Evolutionary conservation across 2,888 invertebrate genomes (phyloP).

Genomic region (Nudaria mundana): DNA sequence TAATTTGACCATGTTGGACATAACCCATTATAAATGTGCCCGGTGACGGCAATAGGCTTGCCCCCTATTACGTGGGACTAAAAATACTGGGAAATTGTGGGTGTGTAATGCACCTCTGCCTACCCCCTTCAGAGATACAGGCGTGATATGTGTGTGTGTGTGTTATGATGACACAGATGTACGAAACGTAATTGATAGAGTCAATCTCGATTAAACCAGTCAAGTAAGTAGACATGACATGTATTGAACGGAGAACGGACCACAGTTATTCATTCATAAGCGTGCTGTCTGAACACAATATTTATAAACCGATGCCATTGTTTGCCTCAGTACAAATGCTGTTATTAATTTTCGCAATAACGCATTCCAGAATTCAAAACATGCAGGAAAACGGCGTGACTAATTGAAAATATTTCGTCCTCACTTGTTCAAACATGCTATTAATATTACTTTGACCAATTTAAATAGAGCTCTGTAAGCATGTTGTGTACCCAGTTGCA

Average conservation of each 20-base stretch:
- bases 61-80: no score
- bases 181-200: neutral
- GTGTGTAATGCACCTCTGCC: no score
- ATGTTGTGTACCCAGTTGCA: slow-evolving; percentile 10
- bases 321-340: slow-evolving; percentile 33
- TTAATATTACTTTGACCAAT: slow-evolving; percentile 32
- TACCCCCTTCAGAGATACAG: no score
- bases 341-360: slow-evolving; percentile 36
- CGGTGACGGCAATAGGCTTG: no score
- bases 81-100: no score
- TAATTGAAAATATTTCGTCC: slow-evolving; percentile 57
- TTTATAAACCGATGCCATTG: slow-evolving; percentile 56
- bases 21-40: no score
- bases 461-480: slow-evolving; percentile 21
- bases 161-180: no score
- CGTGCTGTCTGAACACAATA: slow-evolving; percentile 28
- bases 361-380: slow-evolving; percentile 55
- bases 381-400: slow-evolving; percentile 36
- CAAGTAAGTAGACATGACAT: neutral
- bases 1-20: no score
- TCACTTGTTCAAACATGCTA: slow-evolving; percentile 57
- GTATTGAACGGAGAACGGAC: neutral
- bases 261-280: slow-evolving; percentile 22
- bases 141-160: no score
- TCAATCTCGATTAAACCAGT: neutral